Evolutionary conservation across 2,888 invertebrate species (phyloP).

Genomic region (Pyrrhosoma nymphula): DNA sequence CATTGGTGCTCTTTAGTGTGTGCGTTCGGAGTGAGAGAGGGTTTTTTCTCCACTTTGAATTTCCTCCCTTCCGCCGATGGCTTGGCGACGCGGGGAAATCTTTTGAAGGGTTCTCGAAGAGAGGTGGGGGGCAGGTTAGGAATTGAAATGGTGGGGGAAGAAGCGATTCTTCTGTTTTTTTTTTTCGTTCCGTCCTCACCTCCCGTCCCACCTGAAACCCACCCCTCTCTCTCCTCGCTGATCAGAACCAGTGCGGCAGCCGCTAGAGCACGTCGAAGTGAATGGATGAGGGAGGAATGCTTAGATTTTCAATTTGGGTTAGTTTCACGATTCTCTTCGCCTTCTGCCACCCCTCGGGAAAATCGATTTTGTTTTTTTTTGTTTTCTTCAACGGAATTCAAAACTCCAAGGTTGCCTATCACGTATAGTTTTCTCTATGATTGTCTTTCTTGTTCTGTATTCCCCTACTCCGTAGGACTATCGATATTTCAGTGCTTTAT

Average conservation of each 20-base stretch:
- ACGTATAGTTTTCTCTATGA: background rate
- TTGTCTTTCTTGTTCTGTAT: background rate
- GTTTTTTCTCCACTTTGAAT: background rate
- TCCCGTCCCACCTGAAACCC: background rate
- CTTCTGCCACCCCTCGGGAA: background rate
- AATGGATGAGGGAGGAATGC: background rate
- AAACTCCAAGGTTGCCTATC: background rate
- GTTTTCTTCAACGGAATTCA: background rate
- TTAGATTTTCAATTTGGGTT: constrained; percentile 57
- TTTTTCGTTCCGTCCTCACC: background rate
- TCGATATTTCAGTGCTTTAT: too few relatives aligned
- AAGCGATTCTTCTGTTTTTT: background rate
- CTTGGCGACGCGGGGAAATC: background rate
- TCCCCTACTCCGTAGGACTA: too few relatives aligned
- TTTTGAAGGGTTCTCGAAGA: background rate
- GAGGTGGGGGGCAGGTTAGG: background rate
- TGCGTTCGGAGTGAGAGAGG: background rate
- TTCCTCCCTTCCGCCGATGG: background rate
- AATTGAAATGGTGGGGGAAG: background rate
- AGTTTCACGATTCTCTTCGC: background rate
- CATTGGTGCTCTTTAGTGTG: constrained; percentile 6
- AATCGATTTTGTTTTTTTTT: background rate
- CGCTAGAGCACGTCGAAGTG: background rate
- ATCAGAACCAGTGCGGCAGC: background rate
- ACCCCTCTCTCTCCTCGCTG: background rate